phyloP scores from a whole-genome alignment of 2,113 vertebrate genomes.

The Melospiza georgiana region DNA sequence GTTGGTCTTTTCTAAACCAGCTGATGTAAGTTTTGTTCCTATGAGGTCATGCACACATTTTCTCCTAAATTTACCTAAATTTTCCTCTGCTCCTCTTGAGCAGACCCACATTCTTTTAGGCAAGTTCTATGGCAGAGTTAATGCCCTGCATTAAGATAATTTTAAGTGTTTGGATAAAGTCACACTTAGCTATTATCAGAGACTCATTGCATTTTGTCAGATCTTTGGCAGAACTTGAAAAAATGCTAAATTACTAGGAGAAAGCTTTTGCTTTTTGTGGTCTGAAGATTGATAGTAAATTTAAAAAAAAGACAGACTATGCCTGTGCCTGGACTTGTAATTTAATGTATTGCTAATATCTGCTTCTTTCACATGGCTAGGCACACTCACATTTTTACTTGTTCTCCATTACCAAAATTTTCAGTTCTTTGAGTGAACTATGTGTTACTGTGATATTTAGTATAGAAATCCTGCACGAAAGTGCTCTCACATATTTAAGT shows the following conservation, averaged over 20 bases:
- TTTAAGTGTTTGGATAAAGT: not conserved
- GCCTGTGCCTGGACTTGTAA: not conserved
- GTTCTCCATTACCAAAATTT: not conserved
- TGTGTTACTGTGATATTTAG: conserved; percentile 17
- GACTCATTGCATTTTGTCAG: not conserved
- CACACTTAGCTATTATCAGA: not conserved
- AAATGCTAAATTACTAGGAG: not conserved
- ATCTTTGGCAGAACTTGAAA: conserved; percentile 10
- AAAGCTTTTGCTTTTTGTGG: not conserved
- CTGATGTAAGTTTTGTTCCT: not conserved
- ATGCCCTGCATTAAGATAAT: not conserved
- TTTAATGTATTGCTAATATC: not conserved
- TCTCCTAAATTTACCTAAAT: not conserved
- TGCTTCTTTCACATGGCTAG: not conserved
- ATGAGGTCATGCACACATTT: not conserved
- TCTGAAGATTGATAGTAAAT: not conserved
- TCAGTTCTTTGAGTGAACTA: not conserved
- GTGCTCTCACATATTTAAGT: not conserved
- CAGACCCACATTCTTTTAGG: not conserved
- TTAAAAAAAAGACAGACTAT: not conserved
- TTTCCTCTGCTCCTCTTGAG: not conserved
- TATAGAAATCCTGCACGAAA: not conserved
- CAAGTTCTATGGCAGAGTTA: not conserved
- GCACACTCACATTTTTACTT: not conserved
- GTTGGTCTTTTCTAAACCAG: not conserved